Conservation (phyloP, 2,888 invertebrate species). For the Aproaerema taeniolella region DNA sequence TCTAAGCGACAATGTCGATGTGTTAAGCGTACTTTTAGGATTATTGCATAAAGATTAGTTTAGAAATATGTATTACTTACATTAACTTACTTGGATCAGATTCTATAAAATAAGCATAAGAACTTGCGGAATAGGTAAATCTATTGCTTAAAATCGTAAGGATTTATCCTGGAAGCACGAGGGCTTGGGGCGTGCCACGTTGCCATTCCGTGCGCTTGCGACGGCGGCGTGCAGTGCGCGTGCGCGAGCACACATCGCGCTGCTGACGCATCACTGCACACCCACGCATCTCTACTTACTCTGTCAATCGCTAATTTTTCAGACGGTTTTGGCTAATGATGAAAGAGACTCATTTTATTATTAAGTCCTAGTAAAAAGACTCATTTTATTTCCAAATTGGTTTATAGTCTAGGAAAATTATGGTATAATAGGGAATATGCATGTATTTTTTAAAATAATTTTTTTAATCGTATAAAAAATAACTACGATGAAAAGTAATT, state of each 20-base stretch:
- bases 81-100: neutral
- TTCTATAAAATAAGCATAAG: constrained; percentile 1
- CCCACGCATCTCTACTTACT: too few species aligned
- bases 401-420: too few species aligned
- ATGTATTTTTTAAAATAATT: too few species aligned
- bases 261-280: neutral
- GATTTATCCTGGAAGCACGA: constrained; percentile 24
- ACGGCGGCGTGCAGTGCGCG: neutral
- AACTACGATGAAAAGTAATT: too few species aligned
- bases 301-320: too few species aligned
- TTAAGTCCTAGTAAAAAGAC: too few species aligned
- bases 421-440: too few species aligned
- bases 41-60: constrained; percentile 4
- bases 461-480: too few species aligned
- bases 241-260: constrained; percentile 1
- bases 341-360: too few species aligned
- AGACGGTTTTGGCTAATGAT: too few species aligned
- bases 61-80: neutral
- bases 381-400: too few species aligned
- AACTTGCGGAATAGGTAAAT: neutral
- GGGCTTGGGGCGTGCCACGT: constrained; percentile 28
- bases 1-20: constrained; percentile 19
- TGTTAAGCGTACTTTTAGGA: constrained; percentile 4
- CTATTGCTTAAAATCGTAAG: constrained; percentile 16
- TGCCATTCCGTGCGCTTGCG: constrained; percentile 29